Base-by-base conservation (phyloP, 2,113 vertebrate species). In the Etheostoma spectabile region DNA sequence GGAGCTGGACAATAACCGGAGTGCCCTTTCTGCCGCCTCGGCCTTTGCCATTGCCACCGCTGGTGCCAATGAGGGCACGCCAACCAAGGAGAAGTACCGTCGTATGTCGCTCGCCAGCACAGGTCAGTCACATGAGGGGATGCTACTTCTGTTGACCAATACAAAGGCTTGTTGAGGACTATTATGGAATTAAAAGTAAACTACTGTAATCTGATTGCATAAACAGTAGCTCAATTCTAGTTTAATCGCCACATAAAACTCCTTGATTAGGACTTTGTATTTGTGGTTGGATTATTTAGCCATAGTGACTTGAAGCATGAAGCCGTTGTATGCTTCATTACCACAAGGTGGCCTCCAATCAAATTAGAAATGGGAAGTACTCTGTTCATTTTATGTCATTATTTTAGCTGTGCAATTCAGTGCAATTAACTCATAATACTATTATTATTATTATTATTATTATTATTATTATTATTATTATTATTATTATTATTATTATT, bases 1-100 rank as follows among this genome's bases (percentile, higher is more conserved):
- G 7, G 98, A 99, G 69, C 93, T 98, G 74, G 98, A 99, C 92
- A 95, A 89, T 82, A 96, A 92, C 88, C 97, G 97, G 92, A 99
- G 96, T 0, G 96, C 97, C 78, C 96, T 99, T 8, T 99, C 97
- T 0, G 98, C 98, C 0, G 95, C 98, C 62, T 99, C 98, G 0
- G 98, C 98, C 64, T 99, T 99, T 3, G 98, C 98, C 67, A 99
- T 99, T 1, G 98, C 98, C 35, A 99, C 98, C 0, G 98, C 97
- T 0, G 98, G 98, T 0, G 98, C 97, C 93, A 99, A 99, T 1
- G 97, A 99, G 86, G 97, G 97, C 11, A 96, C 98, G 2, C 96
- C 98, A 0, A 97, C 96, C 93, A 99, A 99, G 93, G 98, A 99
- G 93, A 99, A 97, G 84, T 98, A 97, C 92, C 94, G 98, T 15